Base-by-base conservation (phyloP, 2,888 invertebrate genomes). In the Ceraclea dissimilis region DNA sequence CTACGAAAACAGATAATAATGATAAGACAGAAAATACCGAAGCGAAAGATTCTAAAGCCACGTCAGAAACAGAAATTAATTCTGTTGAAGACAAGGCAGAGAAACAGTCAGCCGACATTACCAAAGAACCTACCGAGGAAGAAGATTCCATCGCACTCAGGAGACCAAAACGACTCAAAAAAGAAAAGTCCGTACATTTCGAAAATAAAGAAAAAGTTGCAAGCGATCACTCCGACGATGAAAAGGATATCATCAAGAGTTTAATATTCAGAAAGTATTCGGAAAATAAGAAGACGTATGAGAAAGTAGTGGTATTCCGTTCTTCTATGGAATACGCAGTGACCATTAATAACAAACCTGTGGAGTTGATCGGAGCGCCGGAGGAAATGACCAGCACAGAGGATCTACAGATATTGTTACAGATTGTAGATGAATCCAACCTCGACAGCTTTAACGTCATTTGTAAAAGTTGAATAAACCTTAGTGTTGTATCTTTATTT, bases 381-480 rank as follows among this genome's bases (percentile, higher is more conserved):
- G 73, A 73, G 64, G 69, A 67, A 64, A 72, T 78, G 62, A 69
- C 72, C 59, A 74, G 69, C 65, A 66, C 74, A 66, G 76, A 74
- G 63, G 78, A 78, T 64, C 68, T 78, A 63, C 66, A 73, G 69
- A 75, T 78, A 61, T 67, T 78, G 60, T 68, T 78, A 64, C 74
- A 78, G 67, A 78, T 78, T 65, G 76, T 78, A 54, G 71, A 78
- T 65, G 76, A 77, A 63, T 74, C 71, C 66, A 70, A 72, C 64
- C 65, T 75, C 57, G 67, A 69, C 60, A 74, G 71, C 68, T 68
- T 73, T 58, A 72, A 76, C 72, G 71, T 77, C 54, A 67, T 71
- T 18, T 56, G 51, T 43, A 61, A 58, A 34, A 59, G 59, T 56
- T 60, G 54, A 61, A 54, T 49, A 47, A 18, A 47, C 16, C 19